Base-by-base conservation (phyloP, 2,797 vertebrate species). In the Podarcis lilfordi region DNA sequence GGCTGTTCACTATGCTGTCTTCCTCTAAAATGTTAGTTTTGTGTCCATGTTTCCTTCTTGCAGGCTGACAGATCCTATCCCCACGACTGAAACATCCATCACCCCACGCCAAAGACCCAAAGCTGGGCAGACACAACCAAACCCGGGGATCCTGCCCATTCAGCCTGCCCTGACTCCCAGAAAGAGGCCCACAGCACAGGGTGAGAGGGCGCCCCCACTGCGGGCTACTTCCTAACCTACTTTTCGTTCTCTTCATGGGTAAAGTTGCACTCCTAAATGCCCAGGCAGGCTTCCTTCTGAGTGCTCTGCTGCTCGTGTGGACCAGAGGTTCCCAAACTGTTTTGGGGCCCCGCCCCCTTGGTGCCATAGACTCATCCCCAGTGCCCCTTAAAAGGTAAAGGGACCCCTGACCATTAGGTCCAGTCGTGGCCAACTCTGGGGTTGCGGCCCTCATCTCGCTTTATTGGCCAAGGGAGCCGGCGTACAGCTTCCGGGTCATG, bases 101-200 rank as follows among this genome's bases (percentile, higher is more conserved):
- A 98, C 98, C 6, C 99, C 99, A 74, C 98, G 99, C 68, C 99
- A 99, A 96, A 97, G 99, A 84, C 99, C 99, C 87, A 99, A 99
- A 95, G 98, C 99, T 72, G 99, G 98, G 69, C 99, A 99, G 96
- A 96, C 98, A 64, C 99, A 99, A 91, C 97, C 98, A 4, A 98
- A 98, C 92, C 97, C 98, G 72, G 98, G 98, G 85, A 99, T 99
- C 89, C 97, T 99, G 90, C 98, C 99, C 83, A 99, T 99, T 88
- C 99, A 99, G 94, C 98, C 99, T 50, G 98, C 98, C 80, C 97
- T 99, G 88, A 99, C 99, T 0, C 99, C 99, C 29, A 97, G 99
- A 43, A 99, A 99, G 96, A 98, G 98, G 94, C 98, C 98, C 89
- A 98, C 91, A 0, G 96, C 96, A 0, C 96, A 98, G 94, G 98